phyloP scores from a whole-genome alignment of 1,140 invertebrate species.

The Heliconius himera region DNA sequence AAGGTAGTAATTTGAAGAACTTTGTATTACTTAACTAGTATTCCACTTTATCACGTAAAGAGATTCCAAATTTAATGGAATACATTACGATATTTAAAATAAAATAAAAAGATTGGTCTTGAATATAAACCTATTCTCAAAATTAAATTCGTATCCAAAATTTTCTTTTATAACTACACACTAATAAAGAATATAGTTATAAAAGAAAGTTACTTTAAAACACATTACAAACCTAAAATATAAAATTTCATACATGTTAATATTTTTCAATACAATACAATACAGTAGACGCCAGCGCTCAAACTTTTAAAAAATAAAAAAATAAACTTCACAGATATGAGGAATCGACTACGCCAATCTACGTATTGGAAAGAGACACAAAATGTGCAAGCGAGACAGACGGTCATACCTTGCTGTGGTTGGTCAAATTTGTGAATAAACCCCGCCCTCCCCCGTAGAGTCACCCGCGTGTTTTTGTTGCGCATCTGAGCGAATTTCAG shows the following conservation, averaged over 20 bases:
- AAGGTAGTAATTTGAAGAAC: too few relatives aligned
- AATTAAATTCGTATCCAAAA: neutral
- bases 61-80: too few relatives aligned
- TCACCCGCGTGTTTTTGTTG: conserved; percentile 65
- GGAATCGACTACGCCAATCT: conserved; percentile 65
- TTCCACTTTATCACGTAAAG: too few relatives aligned
- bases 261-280: conserved; percentile 24
- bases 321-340: conserved; percentile 61
- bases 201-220: neutral
- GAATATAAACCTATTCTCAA: neutral
- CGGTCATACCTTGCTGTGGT: conserved; percentile 29
- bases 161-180: neutral
- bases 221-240: conserved; percentile 7
- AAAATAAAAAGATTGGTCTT: too few relatives aligned
- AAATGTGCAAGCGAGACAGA: conserved; percentile 38
- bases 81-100: too few relatives aligned
- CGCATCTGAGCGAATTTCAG: conserved; percentile 56
- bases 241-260: conserved; percentile 36
- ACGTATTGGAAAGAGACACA: conserved; percentile 52
- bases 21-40: too few relatives aligned
- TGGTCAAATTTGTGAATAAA: conserved; percentile 37
- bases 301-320: conserved; percentile 58
- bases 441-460: conserved; percentile 51
- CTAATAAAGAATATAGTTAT: neutral
- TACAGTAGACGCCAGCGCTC: conserved; percentile 50